phyloP scores from a whole-genome alignment of 2,113 vertebrate genomes.

The Ctenomys sociabilis region DNA sequence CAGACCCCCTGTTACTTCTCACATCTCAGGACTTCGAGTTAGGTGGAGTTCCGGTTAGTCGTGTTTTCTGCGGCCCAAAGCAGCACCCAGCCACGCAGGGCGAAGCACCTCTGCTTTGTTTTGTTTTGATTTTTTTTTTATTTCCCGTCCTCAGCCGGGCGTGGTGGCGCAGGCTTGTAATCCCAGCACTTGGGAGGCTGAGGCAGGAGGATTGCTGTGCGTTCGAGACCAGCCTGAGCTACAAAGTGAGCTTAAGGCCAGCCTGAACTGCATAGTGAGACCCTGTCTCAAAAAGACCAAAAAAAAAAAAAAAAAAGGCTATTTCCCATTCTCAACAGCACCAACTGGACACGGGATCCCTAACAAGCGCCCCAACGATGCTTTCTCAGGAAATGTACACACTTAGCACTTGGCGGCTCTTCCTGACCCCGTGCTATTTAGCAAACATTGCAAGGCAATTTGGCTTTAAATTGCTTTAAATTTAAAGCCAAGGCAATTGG shows the following conservation, averaged over 20 bases:
- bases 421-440: neutral
- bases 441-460: neutral
- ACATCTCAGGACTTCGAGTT: too few species aligned
- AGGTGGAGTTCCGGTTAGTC: neutral
- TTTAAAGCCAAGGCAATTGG: too few species aligned
- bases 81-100: neutral
- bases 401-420: neutral
- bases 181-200: too few species aligned
- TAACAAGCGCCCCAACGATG: neutral
- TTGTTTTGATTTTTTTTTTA: neutral
- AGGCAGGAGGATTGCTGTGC: too few species aligned
- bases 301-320: too few species aligned
- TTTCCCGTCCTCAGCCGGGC: too few species aligned
- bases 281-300: too few species aligned
- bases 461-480: neutral
- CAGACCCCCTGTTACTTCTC: neutral
- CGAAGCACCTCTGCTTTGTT: neutral
- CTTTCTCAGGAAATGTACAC: neutral
- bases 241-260: too few species aligned
- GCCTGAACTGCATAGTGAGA: too few species aligned
- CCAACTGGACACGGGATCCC: neutral
- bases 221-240: too few species aligned
- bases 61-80: too few species aligned
- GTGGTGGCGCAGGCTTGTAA: too few species aligned
- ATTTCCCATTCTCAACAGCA: neutral